These are phyloP conservation scores for Mactra quadrangularis DNA, from an alignment of 1,140 invertebrate genomes.

Conservation along the genomic window DNA sequence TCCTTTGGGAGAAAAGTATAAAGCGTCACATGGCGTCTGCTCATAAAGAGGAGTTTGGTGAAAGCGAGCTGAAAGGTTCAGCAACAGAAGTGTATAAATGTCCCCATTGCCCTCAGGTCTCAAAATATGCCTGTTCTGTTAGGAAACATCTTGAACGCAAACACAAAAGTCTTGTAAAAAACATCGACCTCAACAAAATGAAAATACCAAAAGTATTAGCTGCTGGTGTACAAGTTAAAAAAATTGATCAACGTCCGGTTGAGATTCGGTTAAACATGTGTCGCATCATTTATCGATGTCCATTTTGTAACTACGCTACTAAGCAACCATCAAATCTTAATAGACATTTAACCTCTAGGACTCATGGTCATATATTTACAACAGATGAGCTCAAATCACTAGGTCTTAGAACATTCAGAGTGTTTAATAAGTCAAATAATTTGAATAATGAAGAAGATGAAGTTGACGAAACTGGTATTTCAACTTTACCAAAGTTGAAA, in stretches of 20 bases:
- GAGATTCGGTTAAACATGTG: slow-evolving; percentile 13
- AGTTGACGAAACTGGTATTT: not conserved
- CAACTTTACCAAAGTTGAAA: not conserved
- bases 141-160: slow-evolving; percentile 38
- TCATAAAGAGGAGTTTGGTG: not conserved
- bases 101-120: slow-evolving; percentile 18
- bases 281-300: slow-evolving; percentile 19
- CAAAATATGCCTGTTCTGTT: slow-evolving; percentile 43
- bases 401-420: slow-evolving; percentile 17
- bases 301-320: slow-evolving; percentile 37
- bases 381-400: slow-evolving; percentile 26
- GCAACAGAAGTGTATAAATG: not conserved
- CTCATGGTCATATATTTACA: slow-evolving; percentile 38
- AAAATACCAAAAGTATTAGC: slow-evolving; percentile 20
- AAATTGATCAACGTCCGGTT: slow-evolving; percentile 28
- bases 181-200: slow-evolving; percentile 6
- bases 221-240: slow-evolving; percentile 18
- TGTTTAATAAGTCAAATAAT: not conserved
- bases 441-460: slow-evolving; percentile 1
- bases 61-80: not conserved
- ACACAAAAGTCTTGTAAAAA: slow-evolving; percentile 2
- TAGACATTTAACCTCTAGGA: slow-evolving; percentile 39
- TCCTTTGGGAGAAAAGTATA: slow-evolving; percentile 46
- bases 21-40: slow-evolving; percentile 18
- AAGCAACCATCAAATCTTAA: slow-evolving; percentile 22